Evolutionary conservation across 2,113 vertebrate genomes (phyloP).

Genomic region (Ptilonorhynchus violaceus): DNA sequence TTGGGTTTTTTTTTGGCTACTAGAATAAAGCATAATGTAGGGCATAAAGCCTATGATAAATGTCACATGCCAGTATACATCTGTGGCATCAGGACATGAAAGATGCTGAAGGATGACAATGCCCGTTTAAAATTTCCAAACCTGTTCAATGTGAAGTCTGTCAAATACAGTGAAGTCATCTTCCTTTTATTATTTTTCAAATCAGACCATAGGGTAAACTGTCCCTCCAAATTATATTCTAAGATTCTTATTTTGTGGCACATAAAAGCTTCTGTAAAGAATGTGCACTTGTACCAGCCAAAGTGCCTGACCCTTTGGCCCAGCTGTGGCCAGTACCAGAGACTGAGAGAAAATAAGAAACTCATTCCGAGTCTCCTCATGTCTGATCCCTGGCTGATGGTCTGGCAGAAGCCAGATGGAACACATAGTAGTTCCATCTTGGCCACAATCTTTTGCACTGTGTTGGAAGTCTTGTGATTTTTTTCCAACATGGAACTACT

Average conservation of each 20-base stretch:
- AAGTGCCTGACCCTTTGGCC: neutral
- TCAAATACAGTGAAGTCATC: neutral
- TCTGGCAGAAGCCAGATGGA: too few species aligned
- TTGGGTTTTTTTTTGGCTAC: neutral
- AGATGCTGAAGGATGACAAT: neutral
- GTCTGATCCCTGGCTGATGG: neutral
- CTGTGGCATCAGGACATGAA: neutral
- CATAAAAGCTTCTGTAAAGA: neutral
- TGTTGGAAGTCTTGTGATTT: neutral
- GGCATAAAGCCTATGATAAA: neutral
- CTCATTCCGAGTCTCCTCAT: neutral
- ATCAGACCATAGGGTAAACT: neutral
- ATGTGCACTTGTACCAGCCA: neutral
- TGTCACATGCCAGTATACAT: neutral
- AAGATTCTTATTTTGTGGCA: neutral
- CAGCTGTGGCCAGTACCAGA: neutral
- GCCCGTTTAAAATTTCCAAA: neutral
- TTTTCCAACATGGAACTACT: neutral
- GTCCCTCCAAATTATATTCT: neutral
- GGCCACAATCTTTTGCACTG: fast-evolving
- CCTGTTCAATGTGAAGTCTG: neutral
- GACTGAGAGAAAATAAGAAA: neutral
- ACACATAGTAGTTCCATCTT: fast-evolving
- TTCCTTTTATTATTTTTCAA: neutral
- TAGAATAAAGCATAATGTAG: neutral